These are phyloP conservation scores for Sciurus niger DNA, from an alignment of 2,113 vertebrate species.

Conservation along the genomic window DNA sequence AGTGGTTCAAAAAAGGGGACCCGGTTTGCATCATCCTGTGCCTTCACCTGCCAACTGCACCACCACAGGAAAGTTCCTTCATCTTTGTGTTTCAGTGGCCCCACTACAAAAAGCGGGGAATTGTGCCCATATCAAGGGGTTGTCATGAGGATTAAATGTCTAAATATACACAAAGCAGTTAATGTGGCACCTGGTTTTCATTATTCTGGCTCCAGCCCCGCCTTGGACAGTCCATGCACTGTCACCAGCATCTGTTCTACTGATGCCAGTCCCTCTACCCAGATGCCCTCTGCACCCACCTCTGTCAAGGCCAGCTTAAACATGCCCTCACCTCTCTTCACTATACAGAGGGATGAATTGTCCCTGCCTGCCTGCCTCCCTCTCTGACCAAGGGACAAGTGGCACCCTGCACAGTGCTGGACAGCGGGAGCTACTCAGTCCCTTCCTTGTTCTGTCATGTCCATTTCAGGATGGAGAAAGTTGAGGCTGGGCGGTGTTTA, in stretches of 20 bases:
- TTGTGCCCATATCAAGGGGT: not conserved
- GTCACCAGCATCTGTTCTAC: fast-evolving
- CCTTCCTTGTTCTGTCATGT: not conserved
- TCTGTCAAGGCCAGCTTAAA: not conserved
- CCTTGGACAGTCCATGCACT: not conserved
- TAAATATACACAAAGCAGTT: not conserved
- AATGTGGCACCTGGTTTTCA: not conserved
- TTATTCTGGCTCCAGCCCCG: not conserved
- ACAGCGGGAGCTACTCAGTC: fast-evolving
- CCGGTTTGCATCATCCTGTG: not conserved
- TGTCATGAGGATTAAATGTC: not conserved
- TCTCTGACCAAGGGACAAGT: not conserved
- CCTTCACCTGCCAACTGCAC: not conserved
- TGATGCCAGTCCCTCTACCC: fast-evolving
- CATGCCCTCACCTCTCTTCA: not conserved
- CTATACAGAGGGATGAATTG: not conserved
- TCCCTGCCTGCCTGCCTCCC: not conserved
- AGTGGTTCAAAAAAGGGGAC: not conserved
- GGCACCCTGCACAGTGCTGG: not conserved
- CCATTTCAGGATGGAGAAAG: not conserved
- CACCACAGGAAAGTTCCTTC: not conserved
- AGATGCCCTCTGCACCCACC: not conserved
- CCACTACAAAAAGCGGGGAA: not conserved
- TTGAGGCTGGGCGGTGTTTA: not conserved
- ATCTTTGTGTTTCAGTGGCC: not conserved